A percentile compares a stretch with the other conserved stretches of the same genome.
Conservation (phyloP, 2,113 vertebrate genomes). For the Prochilodus magdalenae region DNA sequence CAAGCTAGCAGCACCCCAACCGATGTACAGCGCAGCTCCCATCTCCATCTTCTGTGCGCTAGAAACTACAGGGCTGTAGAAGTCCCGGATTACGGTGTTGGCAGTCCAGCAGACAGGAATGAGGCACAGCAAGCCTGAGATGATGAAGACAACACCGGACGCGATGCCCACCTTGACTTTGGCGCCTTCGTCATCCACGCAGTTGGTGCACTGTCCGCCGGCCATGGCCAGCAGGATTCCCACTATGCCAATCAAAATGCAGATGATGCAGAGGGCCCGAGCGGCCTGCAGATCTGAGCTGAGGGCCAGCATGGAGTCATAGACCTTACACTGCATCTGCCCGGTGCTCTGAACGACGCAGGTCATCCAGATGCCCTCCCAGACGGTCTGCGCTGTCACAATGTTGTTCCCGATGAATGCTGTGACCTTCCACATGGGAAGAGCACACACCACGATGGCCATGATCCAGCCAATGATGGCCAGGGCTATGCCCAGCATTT, state of each 20-base stretch:
- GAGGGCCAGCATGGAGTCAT: constrained; percentile 89
- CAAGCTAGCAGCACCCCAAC: constrained; percentile 84
- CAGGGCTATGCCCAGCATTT: constrained; percentile 87
- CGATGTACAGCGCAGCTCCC: constrained; percentile 88
- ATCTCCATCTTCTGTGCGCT: constrained; percentile 83
- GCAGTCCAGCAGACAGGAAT: constrained; percentile 90
- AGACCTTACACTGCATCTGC: constrained; percentile 94
- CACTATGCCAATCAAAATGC: constrained; percentile 81
- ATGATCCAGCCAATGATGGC: constrained; percentile 90
- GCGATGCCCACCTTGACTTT: constrained; percentile 84
- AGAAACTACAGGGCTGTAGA: constrained; percentile 82
- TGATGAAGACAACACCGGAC: constrained; percentile 80
- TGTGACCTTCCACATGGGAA: constrained; percentile 91
- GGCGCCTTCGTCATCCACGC: constrained; percentile 82
- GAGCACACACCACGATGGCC: constrained; percentile 78
- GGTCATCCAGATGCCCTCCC: constrained; percentile 96
- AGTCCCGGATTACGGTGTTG: constrained; percentile 81
- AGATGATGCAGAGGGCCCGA: constrained; percentile 82
- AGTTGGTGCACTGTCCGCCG: constrained; percentile 94
- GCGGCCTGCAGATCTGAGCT: constrained; percentile 86
- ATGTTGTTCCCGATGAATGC: constrained; percentile 89
- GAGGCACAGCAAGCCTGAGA: constrained; percentile 80
- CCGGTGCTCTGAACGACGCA: constrained; percentile 95
- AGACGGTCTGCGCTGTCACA: constrained; percentile 84
- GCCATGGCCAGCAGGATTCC: constrained; percentile 80